phyloP scores from a whole-genome alignment of 2,113 vertebrate species.

The Cardinalis cardinalis region DNA sequence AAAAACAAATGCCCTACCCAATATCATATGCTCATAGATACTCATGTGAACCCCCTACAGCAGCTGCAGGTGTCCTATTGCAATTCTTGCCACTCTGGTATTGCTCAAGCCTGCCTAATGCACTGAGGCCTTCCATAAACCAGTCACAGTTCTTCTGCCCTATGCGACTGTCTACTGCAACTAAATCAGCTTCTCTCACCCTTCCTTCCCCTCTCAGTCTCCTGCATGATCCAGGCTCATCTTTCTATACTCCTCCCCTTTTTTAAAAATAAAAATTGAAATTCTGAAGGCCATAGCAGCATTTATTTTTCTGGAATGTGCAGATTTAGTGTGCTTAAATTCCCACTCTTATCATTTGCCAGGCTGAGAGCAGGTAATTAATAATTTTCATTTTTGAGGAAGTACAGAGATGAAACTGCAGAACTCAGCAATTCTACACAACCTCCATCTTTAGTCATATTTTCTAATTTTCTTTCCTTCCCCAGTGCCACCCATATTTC shows the following conservation, averaged over 20 bases:
- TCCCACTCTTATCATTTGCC: not conserved
- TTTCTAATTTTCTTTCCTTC: not conserved
- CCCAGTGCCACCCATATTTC: not conserved
- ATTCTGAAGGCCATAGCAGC: not conserved
- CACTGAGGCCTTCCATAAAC: not conserved
- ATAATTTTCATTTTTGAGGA: not conserved
- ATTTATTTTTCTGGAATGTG: not conserved
- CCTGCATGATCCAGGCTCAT: not conserved
- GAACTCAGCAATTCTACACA: not conserved
- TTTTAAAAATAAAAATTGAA: not conserved
- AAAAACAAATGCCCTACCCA: not conserved
- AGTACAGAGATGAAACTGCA: not conserved
- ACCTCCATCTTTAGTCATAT: not conserved
- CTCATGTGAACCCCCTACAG: not conserved
- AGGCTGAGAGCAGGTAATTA: not conserved
- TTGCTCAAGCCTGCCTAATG: not conserved
- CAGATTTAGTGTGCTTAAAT: not conserved
- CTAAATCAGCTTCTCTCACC: not conserved
- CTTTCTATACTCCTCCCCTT: not conserved
- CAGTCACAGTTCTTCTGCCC: not conserved
- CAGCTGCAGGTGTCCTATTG: not conserved
- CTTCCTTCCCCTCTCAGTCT: not conserved
- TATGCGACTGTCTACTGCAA: not conserved
- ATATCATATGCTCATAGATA: not conserved
- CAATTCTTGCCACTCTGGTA: not conserved